Evolutionary conservation across 2,888 invertebrate genomes (phyloP).

Genomic region (Meloe dianella): DNA sequence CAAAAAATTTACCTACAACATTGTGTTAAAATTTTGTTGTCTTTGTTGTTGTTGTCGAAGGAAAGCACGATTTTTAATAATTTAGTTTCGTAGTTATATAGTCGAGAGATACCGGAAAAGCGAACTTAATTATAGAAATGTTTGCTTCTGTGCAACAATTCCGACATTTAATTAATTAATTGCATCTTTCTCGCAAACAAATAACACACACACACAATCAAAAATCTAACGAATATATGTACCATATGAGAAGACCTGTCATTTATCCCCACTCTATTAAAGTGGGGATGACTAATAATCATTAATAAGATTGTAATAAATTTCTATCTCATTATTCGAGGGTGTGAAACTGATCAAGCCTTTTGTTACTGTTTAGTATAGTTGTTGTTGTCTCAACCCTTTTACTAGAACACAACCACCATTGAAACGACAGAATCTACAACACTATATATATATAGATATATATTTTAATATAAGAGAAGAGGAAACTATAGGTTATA

Average conservation of each 20-base stretch:
- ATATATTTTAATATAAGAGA: neutral
- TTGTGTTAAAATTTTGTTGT: neutral
- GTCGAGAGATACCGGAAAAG: constrained; percentile 27
- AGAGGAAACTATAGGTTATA: constrained; percentile 49
- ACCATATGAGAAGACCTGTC: too few species aligned
- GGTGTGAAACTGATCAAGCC: neutral
- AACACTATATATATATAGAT: neutral
- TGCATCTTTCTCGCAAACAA: constrained; percentile 12
- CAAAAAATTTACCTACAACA: neutral
- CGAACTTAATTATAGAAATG: constrained; percentile 36
- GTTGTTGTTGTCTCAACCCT: neutral
- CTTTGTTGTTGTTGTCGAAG: constrained; percentile 13
- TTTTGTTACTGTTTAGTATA: neutral
- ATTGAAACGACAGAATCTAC: neutral
- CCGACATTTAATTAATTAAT: constrained; percentile 27
- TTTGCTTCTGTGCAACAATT: constrained; percentile 25
- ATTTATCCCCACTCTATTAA: neutral
- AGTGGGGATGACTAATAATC: neutral
- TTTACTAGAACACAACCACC: neutral
- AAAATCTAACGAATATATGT: neutral
- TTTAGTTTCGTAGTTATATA: constrained; percentile 31
- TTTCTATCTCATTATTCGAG: neutral
- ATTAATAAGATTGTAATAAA: neutral
- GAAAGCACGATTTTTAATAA: constrained; percentile 43
- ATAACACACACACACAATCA: neutral